Base-by-base conservation (phyloP, 2,113 vertebrate species). In the Scopus umbretta region DNA sequence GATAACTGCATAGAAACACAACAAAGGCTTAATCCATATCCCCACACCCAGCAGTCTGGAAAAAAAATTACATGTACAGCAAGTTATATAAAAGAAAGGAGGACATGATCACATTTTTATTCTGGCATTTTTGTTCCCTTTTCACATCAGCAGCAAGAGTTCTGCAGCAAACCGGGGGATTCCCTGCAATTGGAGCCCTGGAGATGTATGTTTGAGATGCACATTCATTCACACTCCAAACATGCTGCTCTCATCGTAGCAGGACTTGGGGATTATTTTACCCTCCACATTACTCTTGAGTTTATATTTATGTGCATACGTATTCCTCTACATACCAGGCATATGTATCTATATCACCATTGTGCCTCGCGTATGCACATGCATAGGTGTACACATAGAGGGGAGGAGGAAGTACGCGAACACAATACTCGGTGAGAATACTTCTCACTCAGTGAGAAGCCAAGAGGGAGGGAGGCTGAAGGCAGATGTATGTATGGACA, bases 301-400 rank as follows among this genome's bases (percentile, higher is more conserved):
- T 86, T 86, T 53, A 36, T 56, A 42, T 29, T 40, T 25, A 52
- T 19, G 9, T 29, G 30, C 14, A 47, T 16, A 26, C 2, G 0
- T 22, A 42, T 56, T 72, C 73, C 10, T 68, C 26, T 34, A 1
- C 11, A 15, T 4, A 42, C 70, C 56, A 85, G 38, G 22, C 10
- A 40, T 2, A 49, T 16, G 9, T 30, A 38, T 5, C 32, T 61
- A 11, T 53, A 43, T 38, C 52, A 68, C 22, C 10, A 11, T n/a
- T 66, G 23, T 23, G 56, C 11, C 55, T 65, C 5, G 3, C 7
- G 20, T 45, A 40, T 4, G 53, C 16, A 38, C 4, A 5, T 3
- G 27, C 19, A 32, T 12, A 52, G 0, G 1, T 21, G 29, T 3
- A 13, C 10, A 29, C 4, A 30, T 0, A 0, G 6, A 80, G 52